A percentile compares a stretch with the other conserved stretches of the same genome.
Conservation (phyloP, 2,888 invertebrate genomes). For the Loripinus fragilis region DNA sequence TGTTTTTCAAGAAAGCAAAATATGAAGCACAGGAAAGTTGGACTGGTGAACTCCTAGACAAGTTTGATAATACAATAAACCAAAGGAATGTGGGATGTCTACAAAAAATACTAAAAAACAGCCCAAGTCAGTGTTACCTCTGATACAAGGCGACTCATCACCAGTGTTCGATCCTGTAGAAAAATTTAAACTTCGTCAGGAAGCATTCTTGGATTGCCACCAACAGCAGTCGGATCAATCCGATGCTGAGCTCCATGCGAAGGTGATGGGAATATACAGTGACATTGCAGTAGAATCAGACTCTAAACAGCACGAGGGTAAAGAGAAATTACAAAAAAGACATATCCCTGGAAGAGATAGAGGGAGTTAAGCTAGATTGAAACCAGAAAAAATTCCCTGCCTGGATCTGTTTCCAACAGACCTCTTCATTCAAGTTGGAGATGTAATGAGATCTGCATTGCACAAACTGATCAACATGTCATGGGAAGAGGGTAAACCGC, state of each 20-base stretch:
- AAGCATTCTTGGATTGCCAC: slow-evolving; percentile 3
- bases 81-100: slow-evolving; percentile 21
- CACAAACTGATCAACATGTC: slow-evolving; percentile 13
- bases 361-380: not conserved
- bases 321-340: slow-evolving; percentile 2
- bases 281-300: not conserved
- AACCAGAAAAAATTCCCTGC: slow-evolving; percentile 14
- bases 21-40: slow-evolving; percentile 16
- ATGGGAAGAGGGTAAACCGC: slow-evolving; percentile 21
- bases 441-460: not conserved
- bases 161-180: slow-evolving; percentile 1
- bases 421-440: slow-evolving; percentile 10
- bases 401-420: slow-evolving; percentile 4
- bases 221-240: not conserved
- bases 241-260: not conserved
- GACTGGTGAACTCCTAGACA: slow-evolving; percentile 3
- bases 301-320: not conserved
- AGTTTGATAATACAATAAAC: slow-evolving; percentile 8
- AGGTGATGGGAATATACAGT: not conserved
- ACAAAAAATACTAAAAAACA: slow-evolving; percentile 7
- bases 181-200: slow-evolving; percentile 5
- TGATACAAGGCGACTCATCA: not conserved
- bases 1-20: not conserved
- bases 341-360: not conserved
- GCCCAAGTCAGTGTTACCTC: slow-evolving; percentile 3